Evolutionary conservation across 2,797 vertebrate species (phyloP), one percentile per base, ranked within the genome.

Genomic region (Enteromius anoplus): DNA sequence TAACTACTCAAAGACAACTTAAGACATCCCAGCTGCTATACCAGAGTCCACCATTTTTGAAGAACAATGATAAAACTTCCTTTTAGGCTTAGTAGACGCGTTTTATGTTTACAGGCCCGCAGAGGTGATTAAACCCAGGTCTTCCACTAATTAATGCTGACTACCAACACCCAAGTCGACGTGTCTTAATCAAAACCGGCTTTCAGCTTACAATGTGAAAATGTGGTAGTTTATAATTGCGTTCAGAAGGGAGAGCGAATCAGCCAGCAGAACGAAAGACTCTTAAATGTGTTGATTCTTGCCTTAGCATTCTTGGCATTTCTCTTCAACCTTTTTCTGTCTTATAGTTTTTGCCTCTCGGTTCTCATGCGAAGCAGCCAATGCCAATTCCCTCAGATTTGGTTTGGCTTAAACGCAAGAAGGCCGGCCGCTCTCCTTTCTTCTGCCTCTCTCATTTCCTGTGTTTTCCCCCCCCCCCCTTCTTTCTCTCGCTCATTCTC

Each of bases 251-350:
- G 51, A 68, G 72, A 62, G 78, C 82, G 19, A 81, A 75, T 21
- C 65, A 73, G 45, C 23, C 64, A 45, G 68, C 79, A 71, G 51
- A 76, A 69, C 47, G 49, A 71, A 72, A 89, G 87, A 91, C 89
- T 66, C 86, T 89, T 91, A 83, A 92, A 95, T 94, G 92, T 94
- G 93, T 94, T 93, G 91, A 89, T 93, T 94, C 93, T 94, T 94
- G 93, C 91, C 93, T 93, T 91, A 91, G 90, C 92, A 94, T 94
- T 94, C 93, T 94, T 94, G 94, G 92, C 92, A 95, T 94, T 94
- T 92, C 91, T 93, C 90, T 91, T 93, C 91, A 90, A 90, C 91
- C 91, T 73, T 70, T 93, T 93, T 90, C 89, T 90, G 90, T 91
- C 89, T 91, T 90, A 37, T 85, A 91, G 90, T 91, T 91, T 91